A percentile compares a stretch with the other conserved stretches of the same genome.
phyloP scores from a whole-genome alignment of 2,113 vertebrate genomes.

The Potamarius usumacintae region DNA sequence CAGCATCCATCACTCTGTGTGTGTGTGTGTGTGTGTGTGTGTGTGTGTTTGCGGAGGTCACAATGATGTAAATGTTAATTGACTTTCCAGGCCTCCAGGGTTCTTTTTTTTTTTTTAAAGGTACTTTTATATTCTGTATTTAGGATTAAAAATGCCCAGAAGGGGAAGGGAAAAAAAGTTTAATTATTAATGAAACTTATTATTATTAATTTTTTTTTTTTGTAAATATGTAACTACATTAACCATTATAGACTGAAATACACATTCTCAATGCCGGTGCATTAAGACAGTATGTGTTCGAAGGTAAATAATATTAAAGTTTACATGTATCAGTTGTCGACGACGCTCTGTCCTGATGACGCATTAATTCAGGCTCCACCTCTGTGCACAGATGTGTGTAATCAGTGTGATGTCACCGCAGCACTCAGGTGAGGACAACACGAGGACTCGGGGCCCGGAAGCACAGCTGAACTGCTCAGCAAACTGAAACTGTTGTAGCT shows the following conservation, averaged over 20 bases:
- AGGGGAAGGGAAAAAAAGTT: background rate
- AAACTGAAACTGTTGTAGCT: background rate
- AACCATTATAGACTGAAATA: background rate
- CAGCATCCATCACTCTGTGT: constrained; percentile 29
- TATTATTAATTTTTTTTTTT: no score
- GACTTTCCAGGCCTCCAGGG: background rate
- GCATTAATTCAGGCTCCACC: constrained; percentile 15
- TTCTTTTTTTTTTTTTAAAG: background rate
- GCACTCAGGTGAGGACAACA: constrained; percentile 14
- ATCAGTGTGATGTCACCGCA: constrained; percentile 32
- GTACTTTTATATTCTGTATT: background rate
- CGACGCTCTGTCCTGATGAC: background rate
- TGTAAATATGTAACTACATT: background rate
- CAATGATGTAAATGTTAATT: background rate
- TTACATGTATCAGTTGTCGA: background rate
- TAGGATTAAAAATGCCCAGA: background rate
- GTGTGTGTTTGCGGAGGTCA: background rate
- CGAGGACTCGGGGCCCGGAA: background rate
- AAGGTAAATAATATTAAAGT: background rate
- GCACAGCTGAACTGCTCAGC: background rate
- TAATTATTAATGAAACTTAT: no score
- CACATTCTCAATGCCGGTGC: background rate
- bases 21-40: background rate
- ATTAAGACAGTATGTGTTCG: constrained; percentile 13
- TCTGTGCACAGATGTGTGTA: constrained; percentile 44